These are phyloP conservation scores for Cyclophora albipunctata DNA, from an alignment of 2,888 invertebrate species.

Conservation along the genomic window DNA sequence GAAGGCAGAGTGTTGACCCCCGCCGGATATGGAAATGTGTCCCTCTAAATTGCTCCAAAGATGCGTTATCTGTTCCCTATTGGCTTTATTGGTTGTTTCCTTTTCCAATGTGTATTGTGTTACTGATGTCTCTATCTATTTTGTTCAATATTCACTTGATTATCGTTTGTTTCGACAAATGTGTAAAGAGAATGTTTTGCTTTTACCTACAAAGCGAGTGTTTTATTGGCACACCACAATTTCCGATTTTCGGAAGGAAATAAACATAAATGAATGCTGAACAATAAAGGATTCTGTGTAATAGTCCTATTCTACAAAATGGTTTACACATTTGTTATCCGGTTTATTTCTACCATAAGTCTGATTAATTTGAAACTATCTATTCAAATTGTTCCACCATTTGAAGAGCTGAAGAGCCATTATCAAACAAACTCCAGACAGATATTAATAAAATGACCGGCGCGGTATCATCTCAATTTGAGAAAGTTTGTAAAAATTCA, in stretches of 20 bases:
- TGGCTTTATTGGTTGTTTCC: constrained; percentile 49
- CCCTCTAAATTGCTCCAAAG: constrained; percentile 57
- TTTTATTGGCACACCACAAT: no score
- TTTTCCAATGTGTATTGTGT: constrained; percentile 34
- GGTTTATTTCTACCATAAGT: no score
- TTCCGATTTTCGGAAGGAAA: no score
- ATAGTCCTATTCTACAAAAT: no score
- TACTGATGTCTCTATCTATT: constrained; percentile 9
- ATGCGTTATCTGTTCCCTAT: constrained; percentile 48
- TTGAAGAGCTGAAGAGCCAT: not conserved
- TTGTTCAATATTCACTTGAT: not conserved
- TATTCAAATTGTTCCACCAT: no score
- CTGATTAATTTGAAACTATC: no score
- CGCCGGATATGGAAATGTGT: constrained; percentile 64
- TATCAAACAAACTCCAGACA: constrained; percentile 16
- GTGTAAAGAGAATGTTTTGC: no score
- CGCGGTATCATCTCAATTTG: constrained; percentile 38
- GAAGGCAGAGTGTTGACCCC: constrained; percentile 56
- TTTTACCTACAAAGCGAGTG: no score
- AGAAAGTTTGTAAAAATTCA: constrained; percentile 22
- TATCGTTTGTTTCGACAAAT: no score
- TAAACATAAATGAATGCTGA: no score
- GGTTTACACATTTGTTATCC: no score
- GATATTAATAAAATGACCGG: constrained; percentile 44
- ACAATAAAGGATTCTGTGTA: no score